Conservation (phyloP, 2,113 vertebrate species). For the Trogon melanurus region DNA sequence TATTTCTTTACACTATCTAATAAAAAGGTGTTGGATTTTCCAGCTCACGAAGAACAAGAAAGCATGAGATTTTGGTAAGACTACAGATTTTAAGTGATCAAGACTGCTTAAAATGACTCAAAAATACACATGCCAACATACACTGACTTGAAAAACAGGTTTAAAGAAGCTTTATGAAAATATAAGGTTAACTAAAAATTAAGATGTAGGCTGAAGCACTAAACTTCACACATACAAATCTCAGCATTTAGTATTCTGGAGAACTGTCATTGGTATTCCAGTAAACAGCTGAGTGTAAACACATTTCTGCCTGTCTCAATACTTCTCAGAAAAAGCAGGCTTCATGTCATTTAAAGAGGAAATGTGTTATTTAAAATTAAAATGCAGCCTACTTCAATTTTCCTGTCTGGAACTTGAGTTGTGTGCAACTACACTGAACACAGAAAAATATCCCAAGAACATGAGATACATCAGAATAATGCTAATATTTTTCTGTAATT, state of each 20-base stretch:
- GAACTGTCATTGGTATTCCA: neutral
- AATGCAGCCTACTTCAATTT: neutral
- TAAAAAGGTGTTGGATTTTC: neutral
- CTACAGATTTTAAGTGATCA: neutral
- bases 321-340: neutral
- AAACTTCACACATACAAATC: neutral
- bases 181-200: neutral
- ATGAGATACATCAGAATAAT: neutral
- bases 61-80: neutral
- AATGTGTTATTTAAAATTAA: neutral
- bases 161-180: neutral
- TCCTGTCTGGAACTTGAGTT: neutral
- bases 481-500: neutral
- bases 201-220: neutral
- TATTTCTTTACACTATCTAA: neutral
- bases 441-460: neutral
- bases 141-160: neutral
- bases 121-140: neutral
- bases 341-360: neutral
- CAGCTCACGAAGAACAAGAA: neutral
- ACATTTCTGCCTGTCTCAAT: neutral
- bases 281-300: conserved; percentile 1
- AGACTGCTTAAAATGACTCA: neutral
- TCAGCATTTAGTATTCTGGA: neutral
- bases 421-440: neutral